Evolutionary conservation across 2,888 invertebrate genomes (phyloP).

Genomic region (Aradus depressus): DNA sequence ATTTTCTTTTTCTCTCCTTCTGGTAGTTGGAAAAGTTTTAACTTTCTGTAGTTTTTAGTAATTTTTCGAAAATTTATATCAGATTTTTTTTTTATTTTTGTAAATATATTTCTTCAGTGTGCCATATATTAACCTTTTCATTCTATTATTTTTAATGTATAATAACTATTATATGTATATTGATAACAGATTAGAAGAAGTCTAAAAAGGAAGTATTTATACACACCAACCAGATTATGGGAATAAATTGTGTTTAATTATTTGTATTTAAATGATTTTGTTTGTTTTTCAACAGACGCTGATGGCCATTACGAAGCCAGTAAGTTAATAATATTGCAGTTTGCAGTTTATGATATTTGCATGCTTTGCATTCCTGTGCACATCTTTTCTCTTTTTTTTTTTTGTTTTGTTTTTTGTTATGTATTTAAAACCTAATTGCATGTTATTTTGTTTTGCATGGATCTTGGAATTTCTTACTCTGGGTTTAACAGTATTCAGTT

Average conservation of each 20-base stretch:
- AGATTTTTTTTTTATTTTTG: neutral
- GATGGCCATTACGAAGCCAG: constrained; percentile 28
- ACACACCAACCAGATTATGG: too few species aligned
- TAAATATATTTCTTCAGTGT: too few species aligned
- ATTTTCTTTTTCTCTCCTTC: constrained; percentile 11
- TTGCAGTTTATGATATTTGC: constrained; percentile 1
- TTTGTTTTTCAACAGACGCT: constrained; percentile 30
- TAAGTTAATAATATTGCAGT: constrained; percentile 26
- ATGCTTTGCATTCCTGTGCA: constrained; percentile 10
- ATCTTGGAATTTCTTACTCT: too few species aligned
- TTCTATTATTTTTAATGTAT: neutral
- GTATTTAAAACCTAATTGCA: too few species aligned
- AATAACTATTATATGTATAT: too few species aligned
- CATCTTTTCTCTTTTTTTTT: neutral
- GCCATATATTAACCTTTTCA: too few species aligned
- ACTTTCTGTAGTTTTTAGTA: neutral
- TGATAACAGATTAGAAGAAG: too few species aligned
- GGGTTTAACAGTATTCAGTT: too few species aligned
- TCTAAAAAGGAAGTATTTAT: too few species aligned
- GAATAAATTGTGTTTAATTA: constrained; percentile 18
- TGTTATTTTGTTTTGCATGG: too few species aligned
- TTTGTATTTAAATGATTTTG: constrained; percentile 21
- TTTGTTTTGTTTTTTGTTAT: neutral
- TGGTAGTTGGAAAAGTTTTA: neutral
- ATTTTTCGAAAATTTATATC: neutral